These are phyloP conservation scores for Hofmannophila pseudospretella DNA, from an alignment of 2,888 invertebrate genomes.

Conservation along the genomic window DNA sequence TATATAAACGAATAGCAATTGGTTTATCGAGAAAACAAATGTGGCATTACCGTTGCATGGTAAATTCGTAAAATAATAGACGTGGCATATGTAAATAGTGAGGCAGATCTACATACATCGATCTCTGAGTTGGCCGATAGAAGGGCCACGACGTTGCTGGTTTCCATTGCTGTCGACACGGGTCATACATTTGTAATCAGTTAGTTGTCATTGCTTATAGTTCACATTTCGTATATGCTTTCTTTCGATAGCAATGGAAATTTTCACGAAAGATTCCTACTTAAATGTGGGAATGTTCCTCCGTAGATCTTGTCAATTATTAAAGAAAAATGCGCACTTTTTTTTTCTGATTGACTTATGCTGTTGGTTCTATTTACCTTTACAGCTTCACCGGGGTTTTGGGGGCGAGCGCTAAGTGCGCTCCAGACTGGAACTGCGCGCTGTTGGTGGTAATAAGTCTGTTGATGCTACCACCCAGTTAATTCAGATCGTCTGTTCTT, in stretches of 20 bases:
- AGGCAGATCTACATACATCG: conserved; percentile 66
- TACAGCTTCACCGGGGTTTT: too few relatives aligned
- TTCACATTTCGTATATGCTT: too few relatives aligned
- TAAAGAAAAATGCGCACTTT: conserved; percentile 45
- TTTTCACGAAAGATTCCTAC: conserved; percentile 18
- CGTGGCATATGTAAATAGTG: conserved; percentile 64
- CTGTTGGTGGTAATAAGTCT: conserved; percentile 43
- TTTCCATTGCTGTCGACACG: conserved; percentile 37
- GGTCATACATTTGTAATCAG: not conserved
- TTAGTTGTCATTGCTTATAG: too few relatives aligned
- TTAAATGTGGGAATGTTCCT: conserved; percentile 65
- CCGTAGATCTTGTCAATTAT: conserved; percentile 60
- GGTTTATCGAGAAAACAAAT: not conserved
- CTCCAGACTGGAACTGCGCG: too few relatives aligned
- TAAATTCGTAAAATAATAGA: conserved; percentile 65
- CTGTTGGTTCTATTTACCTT: too few relatives aligned
- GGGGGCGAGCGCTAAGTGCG: too few relatives aligned
- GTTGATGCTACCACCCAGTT: conserved; percentile 52
- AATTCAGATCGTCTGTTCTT: too few relatives aligned
- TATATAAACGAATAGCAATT: too few relatives aligned
- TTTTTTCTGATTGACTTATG: too few relatives aligned
- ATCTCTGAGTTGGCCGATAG: conserved; percentile 54
- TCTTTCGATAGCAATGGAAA: conserved; percentile 30
- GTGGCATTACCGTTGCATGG: conserved; percentile 33
- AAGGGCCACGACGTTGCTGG: conserved; percentile 39